Evolutionary conservation across 2,797 vertebrate species (phyloP).

Genomic region (Gadopsis marmoratus): DNA sequence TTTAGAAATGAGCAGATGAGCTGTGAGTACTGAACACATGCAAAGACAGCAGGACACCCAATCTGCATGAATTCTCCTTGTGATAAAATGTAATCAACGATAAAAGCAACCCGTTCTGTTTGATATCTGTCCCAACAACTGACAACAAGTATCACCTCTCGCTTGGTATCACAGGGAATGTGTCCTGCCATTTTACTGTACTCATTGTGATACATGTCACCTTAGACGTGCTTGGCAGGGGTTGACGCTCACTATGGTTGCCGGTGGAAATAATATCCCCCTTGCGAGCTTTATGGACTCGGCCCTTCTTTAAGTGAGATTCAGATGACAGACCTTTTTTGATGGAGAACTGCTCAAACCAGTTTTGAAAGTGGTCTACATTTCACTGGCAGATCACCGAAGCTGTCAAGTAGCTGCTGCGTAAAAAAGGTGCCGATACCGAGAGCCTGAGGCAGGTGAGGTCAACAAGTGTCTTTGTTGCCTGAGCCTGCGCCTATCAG

Average conservation of each 20-base stretch:
- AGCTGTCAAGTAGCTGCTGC: conserved; percentile 67
- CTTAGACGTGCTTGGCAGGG: conserved; percentile 54
- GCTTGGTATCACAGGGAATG: conserved; percentile 54
- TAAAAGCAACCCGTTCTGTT: conserved; percentile 59
- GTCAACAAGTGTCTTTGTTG: conserved; percentile 64
- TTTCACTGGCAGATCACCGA: conserved; percentile 62
- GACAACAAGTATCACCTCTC: conserved; percentile 61
- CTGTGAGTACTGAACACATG: conserved; percentile 58
- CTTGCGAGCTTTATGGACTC: conserved; percentile 57
- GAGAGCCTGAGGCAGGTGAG: conserved; percentile 63
- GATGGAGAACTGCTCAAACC: conserved; percentile 77
- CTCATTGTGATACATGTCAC: conserved; percentile 64
- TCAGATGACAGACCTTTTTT: conserved; percentile 75
- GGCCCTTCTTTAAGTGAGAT: conserved; percentile 62
- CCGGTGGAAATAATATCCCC: conserved; percentile 64
- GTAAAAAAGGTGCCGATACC: conserved; percentile 64
- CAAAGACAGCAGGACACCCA: conserved; percentile 38
- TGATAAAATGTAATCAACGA: conserved; percentile 60
- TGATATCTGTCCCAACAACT: conserved; percentile 71
- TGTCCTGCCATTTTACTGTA: conserved; percentile 50
- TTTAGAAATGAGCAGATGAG: conserved; percentile 50
- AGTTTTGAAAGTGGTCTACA: conserved; percentile 69
- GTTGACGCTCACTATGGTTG: conserved; percentile 56
- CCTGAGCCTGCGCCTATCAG: conserved; percentile 65
- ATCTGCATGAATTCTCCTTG: conserved; percentile 24